Conservation (phyloP, 1,140 invertebrate species). For the Popillia japonica region DNA sequence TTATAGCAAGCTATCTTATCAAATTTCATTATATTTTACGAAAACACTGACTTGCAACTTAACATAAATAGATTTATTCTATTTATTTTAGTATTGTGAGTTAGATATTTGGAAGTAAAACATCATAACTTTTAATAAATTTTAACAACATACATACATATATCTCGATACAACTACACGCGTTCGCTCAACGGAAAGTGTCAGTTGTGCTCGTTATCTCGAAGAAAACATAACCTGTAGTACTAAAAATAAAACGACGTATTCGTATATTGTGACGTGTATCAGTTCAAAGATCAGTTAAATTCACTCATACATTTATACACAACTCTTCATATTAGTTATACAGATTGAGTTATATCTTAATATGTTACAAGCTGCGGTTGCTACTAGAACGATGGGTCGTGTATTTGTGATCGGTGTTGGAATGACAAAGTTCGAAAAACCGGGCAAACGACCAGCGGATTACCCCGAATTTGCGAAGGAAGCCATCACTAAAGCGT, state of each 20-base stretch:
- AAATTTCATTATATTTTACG: background rate
- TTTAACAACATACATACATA: background rate
- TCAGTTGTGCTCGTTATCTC: background rate
- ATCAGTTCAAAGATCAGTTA: no score
- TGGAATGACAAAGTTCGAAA: slow-evolving; percentile 97
- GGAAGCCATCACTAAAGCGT: slow-evolving; percentile 89
- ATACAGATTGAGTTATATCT: background rate
- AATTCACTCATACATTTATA: no score
- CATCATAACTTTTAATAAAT: background rate
- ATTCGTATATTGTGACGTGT: no score
- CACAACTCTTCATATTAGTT: background rate
- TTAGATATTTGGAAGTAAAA: no score
- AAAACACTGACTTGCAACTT: background rate
- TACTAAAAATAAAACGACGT: background rate
- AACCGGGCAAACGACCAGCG: slow-evolving; percentile 79
- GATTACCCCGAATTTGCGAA: slow-evolving; percentile 96
- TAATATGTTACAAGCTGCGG: background rate
- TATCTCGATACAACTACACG: background rate
- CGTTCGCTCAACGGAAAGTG: background rate
- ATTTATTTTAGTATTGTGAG: background rate
- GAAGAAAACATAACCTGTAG: background rate
- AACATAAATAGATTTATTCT: background rate
- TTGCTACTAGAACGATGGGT: slow-evolving; percentile 48
- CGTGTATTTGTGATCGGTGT: slow-evolving; percentile 94
- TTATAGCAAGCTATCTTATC: background rate